Evolutionary conservation across 2,797 vertebrate genomes (phyloP).

Genomic region (Catharus ustulatus): DNA sequence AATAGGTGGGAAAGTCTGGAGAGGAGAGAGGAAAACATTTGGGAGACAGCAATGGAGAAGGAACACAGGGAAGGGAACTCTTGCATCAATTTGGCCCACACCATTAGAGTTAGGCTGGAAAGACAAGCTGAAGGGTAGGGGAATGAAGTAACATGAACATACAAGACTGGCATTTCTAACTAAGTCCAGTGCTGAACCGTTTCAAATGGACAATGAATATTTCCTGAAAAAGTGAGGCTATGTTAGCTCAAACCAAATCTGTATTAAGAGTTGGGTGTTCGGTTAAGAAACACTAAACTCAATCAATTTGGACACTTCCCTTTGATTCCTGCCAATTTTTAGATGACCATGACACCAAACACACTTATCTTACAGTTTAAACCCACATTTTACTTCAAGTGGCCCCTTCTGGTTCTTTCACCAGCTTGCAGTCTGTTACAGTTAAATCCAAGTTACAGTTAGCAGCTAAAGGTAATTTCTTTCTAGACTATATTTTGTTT

Average conservation of each 20-base stretch:
- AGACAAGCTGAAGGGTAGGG: not conserved
- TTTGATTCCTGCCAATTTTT: not conserved
- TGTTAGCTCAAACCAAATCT: not conserved
- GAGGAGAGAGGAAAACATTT: not conserved
- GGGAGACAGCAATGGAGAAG: not conserved
- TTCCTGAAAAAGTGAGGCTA: not conserved
- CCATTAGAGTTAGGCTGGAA: not conserved
- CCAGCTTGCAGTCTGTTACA: not conserved
- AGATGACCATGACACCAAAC: not conserved
- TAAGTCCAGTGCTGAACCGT: not conserved
- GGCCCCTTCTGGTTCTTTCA: not conserved
- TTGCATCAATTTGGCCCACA: not conserved
- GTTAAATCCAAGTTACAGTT: not conserved
- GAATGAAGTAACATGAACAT: not conserved
- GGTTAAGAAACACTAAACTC: not conserved
- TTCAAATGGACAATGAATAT: not conserved
- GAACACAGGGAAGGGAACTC: not conserved
- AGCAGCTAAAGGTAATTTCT: not conserved
- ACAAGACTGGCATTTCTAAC: not conserved
- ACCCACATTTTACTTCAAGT: not conserved
- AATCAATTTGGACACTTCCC: not conserved
- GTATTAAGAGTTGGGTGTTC: not conserved
- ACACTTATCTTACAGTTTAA: not conserved
- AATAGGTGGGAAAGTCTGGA: constrained; percentile 69
- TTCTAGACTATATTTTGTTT: not conserved